These are phyloP conservation scores for Volucella bombylans DNA, from an alignment of 2,888 invertebrate species.

Conservation along the genomic window DNA sequence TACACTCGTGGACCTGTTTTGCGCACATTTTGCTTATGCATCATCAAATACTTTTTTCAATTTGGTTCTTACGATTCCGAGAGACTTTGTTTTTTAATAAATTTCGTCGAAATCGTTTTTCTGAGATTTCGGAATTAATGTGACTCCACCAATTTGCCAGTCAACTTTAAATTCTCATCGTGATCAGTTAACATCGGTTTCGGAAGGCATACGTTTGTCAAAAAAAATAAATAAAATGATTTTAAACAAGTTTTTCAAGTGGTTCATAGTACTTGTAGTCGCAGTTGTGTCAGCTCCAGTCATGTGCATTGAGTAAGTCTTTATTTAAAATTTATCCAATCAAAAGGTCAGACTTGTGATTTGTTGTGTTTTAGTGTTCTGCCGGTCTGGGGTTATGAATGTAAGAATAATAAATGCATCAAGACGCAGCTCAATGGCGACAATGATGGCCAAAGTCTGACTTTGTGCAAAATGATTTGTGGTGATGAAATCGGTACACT, in stretches of 20 bases:
- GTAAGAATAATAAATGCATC: conserved; percentile 77
- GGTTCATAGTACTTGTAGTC: not conserved
- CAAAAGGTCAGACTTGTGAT: too few relatives aligned
- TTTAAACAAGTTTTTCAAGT: not conserved
- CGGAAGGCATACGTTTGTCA: not conserved
- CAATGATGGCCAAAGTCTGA: conserved; percentile 80
- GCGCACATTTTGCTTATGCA: too few relatives aligned
- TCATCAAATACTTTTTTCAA: too few relatives aligned
- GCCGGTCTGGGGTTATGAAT: conserved; percentile 80
- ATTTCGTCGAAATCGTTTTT: too few relatives aligned
- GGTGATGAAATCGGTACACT: conserved; percentile 82
- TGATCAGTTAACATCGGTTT: too few relatives aligned
- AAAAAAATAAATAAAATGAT: not conserved
- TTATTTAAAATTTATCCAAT: not conserved
- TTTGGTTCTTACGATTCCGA: too few relatives aligned
- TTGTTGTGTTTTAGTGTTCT: not conserved
- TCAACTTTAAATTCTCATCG: too few relatives aligned
- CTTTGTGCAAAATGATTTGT: conserved; percentile 83
- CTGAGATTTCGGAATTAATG: too few relatives aligned
- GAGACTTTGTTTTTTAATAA: too few relatives aligned
- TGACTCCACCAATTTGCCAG: too few relatives aligned
- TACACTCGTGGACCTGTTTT: too few relatives aligned
- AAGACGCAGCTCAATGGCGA: conserved; percentile 79
- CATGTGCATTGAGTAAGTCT: conserved; percentile 3
- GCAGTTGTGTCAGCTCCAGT: not conserved